These are phyloP conservation scores for Saturnia japonica DNA, from an alignment of 2,888 invertebrate species.

Conservation along the genomic window DNA sequence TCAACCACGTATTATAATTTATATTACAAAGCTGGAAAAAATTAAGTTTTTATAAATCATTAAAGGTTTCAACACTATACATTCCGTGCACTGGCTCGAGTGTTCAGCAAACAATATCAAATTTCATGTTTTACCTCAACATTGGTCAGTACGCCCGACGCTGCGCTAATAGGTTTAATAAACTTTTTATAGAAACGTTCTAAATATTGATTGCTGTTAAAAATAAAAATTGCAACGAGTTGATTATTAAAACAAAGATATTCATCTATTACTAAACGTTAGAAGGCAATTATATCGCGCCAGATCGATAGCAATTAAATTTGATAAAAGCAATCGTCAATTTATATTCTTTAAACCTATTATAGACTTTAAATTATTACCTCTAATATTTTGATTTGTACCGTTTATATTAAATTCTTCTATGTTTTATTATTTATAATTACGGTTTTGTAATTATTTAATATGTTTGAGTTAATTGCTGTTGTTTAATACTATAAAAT, in stretches of 20 bases:
- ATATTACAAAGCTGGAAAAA: not conserved
- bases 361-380: slow-evolving; percentile 17
- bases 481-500: not conserved
- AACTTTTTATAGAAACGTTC: slow-evolving; percentile 29
- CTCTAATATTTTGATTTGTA: slow-evolving; percentile 21
- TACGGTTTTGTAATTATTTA: slow-evolving; percentile 5
- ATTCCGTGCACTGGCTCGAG: slow-evolving; percentile 29
- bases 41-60: not conserved
- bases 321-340: slow-evolving; percentile 20
- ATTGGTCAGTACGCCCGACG: slow-evolving; percentile 23
- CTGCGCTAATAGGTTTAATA: slow-evolving; percentile 26
- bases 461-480: not conserved
- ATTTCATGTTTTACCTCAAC: slow-evolving; percentile 43
- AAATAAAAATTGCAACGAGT: slow-evolving; percentile 16
- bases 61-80: not conserved
- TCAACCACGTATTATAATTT: not conserved
- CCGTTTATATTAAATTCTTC: slow-evolving; percentile 12
- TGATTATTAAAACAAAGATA: slow-evolving; percentile 16
- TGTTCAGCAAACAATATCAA: slow-evolving; percentile 58
- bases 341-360: slow-evolving; percentile 13
- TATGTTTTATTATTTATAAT: slow-evolving; percentile 16
- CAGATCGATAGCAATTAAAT: slow-evolving; percentile 23
- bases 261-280: slow-evolving; percentile 19
- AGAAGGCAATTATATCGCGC: slow-evolving; percentile 20
- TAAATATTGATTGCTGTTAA: slow-evolving; percentile 23